Evolutionary conservation across 2,113 vertebrate species (phyloP).

Genomic region (Procavia capensis): DNA sequence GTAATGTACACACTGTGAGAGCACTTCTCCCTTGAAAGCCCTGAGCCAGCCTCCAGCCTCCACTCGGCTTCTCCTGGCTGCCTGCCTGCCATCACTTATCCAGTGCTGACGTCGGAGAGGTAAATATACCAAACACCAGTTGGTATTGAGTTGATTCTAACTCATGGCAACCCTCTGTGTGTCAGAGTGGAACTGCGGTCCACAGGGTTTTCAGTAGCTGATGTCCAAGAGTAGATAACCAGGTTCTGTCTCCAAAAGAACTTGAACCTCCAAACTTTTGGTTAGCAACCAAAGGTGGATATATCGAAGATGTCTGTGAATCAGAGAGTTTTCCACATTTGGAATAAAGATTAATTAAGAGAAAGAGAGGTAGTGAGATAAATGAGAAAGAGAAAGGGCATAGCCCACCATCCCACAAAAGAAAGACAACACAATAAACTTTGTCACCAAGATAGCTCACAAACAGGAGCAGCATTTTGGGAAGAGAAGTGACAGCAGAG

Average conservation of each 20-base stretch:
- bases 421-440: background rate
- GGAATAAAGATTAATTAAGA: background rate
- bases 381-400: background rate
- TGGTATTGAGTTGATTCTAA: background rate
- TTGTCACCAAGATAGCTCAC: accelerated
- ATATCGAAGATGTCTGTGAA: accelerated
- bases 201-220: no score
- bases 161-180: background rate
- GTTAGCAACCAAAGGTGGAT: background rate
- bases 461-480: background rate
- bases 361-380: background rate
- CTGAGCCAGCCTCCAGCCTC: background rate
- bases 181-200: no score
- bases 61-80: accelerated
- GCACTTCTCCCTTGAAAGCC: accelerated
- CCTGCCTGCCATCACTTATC: background rate
- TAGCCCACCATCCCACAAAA: accelerated
- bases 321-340: background rate
- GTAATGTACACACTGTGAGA: accelerated
- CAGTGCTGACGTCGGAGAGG: background rate
- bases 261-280: no score
- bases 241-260: no score
- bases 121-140: no score
- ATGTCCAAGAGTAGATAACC: no score
- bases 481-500: background rate